Percentiles rank a stretch among this genome's conserved stretches.
Evolutionary conservation across 1,140 invertebrate genomes (phyloP).

Genomic region (Lasioglossum albipes): DNA sequence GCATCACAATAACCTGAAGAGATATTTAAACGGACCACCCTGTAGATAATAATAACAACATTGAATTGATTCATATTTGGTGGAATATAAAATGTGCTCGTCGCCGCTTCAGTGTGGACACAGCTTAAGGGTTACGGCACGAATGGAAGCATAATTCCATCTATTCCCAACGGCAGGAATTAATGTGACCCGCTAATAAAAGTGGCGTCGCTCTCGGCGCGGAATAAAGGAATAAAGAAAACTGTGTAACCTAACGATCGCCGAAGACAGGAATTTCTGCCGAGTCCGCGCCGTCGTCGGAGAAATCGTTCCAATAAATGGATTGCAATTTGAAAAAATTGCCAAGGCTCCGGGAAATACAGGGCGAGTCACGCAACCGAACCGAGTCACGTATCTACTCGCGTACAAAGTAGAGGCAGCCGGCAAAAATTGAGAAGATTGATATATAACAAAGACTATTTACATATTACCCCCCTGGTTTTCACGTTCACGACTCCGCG

Average conservation of each 20-base stretch:
- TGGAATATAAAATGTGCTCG: too few relatives aligned
- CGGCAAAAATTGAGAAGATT: not conserved
- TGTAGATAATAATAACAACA: too few relatives aligned
- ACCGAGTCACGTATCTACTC: not conserved
- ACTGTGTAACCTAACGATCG: not conserved
- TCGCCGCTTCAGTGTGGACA: too few relatives aligned
- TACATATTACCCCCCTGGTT: not conserved
- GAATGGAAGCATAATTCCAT: too few relatives aligned
- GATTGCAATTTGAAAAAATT: not conserved
- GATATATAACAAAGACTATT: slow-evolving; percentile 2
- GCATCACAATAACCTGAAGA: too few relatives aligned
- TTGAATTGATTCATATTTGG: too few relatives aligned
- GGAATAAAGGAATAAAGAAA: not conserved
- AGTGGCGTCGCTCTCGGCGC: too few relatives aligned
- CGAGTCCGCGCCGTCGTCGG: not conserved
- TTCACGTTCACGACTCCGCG: too few relatives aligned
- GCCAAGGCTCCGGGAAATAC: not conserved
- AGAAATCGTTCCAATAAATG: not conserved
- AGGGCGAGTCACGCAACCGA: not conserved
- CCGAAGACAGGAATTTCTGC: not conserved
- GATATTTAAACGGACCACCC: too few relatives aligned
- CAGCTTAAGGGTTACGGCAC: too few relatives aligned
- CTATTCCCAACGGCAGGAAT: too few relatives aligned
- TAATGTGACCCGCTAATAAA: too few relatives aligned
- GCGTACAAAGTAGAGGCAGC: not conserved